Evolutionary conservation across 1,140 invertebrate genomes (phyloP).

Genomic region (Psilanteris sp.): DNA sequence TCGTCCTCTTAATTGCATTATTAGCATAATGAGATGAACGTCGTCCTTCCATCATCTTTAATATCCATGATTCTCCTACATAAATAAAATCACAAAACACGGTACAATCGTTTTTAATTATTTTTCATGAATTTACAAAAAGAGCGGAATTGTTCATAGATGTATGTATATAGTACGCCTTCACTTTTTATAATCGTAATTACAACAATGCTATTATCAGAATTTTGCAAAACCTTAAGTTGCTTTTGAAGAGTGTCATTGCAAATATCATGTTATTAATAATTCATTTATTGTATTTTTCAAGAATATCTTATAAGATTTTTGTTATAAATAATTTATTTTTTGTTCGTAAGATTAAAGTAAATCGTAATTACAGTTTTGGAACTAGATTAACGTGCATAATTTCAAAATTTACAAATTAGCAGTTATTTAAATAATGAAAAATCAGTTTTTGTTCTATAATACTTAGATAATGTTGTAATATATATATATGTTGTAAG

Average conservation of each 20-base stretch:
- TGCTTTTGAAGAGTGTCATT: not conserved
- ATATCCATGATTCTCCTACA: not conserved
- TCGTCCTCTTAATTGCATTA: conserved; percentile 3
- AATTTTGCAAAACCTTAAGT: conserved; percentile 2
- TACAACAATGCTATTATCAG: conserved; percentile 2
- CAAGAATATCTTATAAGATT: too few relatives aligned
- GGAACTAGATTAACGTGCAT: too few relatives aligned
- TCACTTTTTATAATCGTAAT: conserved; percentile 3
- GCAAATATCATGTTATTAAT: too few relatives aligned
- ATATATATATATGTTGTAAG: too few relatives aligned
- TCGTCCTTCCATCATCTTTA: conserved; percentile 3
- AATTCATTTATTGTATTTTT: too few relatives aligned
- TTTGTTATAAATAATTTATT: too few relatives aligned
- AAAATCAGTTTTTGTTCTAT: too few relatives aligned
- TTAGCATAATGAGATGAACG: conserved; percentile 9
- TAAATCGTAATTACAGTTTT: too few relatives aligned
- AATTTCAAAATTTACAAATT: too few relatives aligned
- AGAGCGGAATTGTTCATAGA: conserved; percentile 1
- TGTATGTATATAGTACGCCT: not conserved
- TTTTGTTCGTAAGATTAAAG: too few relatives aligned
- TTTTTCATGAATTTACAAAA: not conserved
- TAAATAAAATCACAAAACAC: conserved; percentile 1
- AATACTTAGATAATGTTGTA: too few relatives aligned
- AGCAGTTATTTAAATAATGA: too few relatives aligned
- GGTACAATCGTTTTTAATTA: not conserved